Conservation (phyloP, 2,113 vertebrate genomes). For the Morone saxatilis region DNA sequence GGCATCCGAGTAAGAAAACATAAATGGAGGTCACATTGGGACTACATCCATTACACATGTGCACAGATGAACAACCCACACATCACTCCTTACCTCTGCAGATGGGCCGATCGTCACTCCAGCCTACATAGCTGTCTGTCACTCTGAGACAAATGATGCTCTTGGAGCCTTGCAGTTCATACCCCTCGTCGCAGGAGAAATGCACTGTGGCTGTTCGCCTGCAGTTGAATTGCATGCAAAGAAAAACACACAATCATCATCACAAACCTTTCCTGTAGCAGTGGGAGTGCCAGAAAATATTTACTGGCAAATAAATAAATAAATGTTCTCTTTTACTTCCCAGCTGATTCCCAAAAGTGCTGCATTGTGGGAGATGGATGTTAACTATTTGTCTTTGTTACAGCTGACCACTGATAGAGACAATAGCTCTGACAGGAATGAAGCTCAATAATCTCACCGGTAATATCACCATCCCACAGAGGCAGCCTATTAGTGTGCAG, state of each 20-base stretch:
- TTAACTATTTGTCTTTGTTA: conserved; percentile 77
- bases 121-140: conserved; percentile 96
- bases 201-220: conserved; percentile 97
- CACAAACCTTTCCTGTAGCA: not conserved
- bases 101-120: conserved; percentile 97
- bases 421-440: conserved; percentile 49
- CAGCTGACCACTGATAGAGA: conserved; percentile 61
- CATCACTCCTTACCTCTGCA: conserved; percentile 91
- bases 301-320: not conserved
- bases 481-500: conserved; percentile 48
- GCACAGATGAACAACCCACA: conserved; percentile 1
- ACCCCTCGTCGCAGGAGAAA: conserved; percentile 97
- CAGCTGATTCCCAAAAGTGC: conserved; percentile 47
- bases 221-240: conserved; percentile 33
- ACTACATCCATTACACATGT: conserved; percentile 5
- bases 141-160: conserved; percentile 97
- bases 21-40: conserved; percentile 24
- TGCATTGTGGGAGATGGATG: conserved; percentile 59
- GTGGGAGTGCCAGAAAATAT: conserved; percentile 23
- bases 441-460: conserved; percentile 45
- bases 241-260: not conserved
- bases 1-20: not conserved
- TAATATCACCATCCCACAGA: conserved; percentile 40
- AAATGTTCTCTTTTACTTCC: conserved; percentile 50
- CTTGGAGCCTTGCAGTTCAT: conserved; percentile 97